Percentiles rank a stretch among this genome's conserved stretches.
Evolutionary conservation across 2,797 vertebrate species (phyloP).

Genomic region (Delichon dasypus): DNA sequence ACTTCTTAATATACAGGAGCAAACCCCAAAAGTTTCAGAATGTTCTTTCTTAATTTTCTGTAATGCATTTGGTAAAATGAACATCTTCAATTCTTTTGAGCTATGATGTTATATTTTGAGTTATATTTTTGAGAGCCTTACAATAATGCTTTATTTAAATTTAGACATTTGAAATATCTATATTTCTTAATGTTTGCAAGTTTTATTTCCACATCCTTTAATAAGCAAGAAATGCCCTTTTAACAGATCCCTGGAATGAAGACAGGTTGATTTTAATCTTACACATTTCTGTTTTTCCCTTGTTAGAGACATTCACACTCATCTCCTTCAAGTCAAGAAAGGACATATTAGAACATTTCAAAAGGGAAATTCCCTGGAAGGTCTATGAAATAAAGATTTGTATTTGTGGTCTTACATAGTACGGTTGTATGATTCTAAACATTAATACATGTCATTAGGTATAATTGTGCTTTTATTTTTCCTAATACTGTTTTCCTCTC

Average conservation of each 20-base stretch:
- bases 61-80: not conserved
- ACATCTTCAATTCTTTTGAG: not conserved
- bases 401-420: not conserved
- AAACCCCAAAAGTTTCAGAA: not conserved
- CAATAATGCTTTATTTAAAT: not conserved
- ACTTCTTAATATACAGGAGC: not conserved
- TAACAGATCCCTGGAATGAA: not conserved
- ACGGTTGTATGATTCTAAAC: not conserved
- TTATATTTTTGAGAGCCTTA: not conserved
- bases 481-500: not conserved
- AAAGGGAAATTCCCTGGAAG: not conserved
- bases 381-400: not conserved
- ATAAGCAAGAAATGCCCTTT: not conserved
- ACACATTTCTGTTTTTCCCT: not conserved
- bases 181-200: not conserved
- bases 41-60: not conserved
- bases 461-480: not conserved
- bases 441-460: not conserved
- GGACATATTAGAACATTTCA: not conserved
- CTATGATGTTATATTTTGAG: not conserved
- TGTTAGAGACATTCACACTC: not conserved
- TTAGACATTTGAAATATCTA: not conserved
- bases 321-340: not conserved
- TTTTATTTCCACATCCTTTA: not conserved
- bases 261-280: not conserved